A percentile compares a stretch with the other conserved stretches of the same genome.
Evolutionary conservation across 2,113 vertebrate genomes (phyloP).

Genomic region (Petrocephalus microphthalmus): DNA sequence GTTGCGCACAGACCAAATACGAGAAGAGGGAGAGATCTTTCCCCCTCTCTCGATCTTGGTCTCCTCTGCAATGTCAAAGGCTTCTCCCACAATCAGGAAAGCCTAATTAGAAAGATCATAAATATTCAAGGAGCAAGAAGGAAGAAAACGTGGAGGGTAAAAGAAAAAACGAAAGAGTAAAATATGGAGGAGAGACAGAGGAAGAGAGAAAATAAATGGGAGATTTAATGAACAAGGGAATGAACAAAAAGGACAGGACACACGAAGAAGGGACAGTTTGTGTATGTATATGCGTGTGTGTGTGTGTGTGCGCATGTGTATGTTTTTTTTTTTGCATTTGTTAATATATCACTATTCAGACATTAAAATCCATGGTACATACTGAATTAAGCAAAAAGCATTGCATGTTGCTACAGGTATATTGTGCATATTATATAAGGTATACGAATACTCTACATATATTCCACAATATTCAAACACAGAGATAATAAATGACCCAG

Average conservation of each 20-base stretch:
- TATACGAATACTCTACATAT: not conserved
- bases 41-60: constrained; percentile 13
- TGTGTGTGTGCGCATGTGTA: not conserved
- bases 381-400: not conserved
- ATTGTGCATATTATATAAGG: not conserved
- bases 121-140: constrained; percentile 54
- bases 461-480: not conserved
- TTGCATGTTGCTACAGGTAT: not conserved
- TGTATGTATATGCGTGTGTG: not conserved
- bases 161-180: constrained; percentile 33
- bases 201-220: not conserved
- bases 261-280: not conserved
- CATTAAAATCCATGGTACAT: not conserved
- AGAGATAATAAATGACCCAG: not conserved
- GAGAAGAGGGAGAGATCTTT: constrained; percentile 18
- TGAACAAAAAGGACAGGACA: not conserved
- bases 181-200: constrained; percentile 14
- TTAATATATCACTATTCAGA: not conserved
- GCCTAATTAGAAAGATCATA: constrained; percentile 56
- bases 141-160: constrained; percentile 30
- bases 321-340: not conserved
- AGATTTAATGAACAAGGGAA: not conserved
- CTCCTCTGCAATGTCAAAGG: constrained; percentile 42
- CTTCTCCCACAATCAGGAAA: constrained; percentile 41
- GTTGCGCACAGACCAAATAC: not conserved